Percentiles rank a stretch among this genome's conserved stretches.
phyloP scores from a whole-genome alignment of 1,140 invertebrate species.

The Steinernema khuongi region DNA sequence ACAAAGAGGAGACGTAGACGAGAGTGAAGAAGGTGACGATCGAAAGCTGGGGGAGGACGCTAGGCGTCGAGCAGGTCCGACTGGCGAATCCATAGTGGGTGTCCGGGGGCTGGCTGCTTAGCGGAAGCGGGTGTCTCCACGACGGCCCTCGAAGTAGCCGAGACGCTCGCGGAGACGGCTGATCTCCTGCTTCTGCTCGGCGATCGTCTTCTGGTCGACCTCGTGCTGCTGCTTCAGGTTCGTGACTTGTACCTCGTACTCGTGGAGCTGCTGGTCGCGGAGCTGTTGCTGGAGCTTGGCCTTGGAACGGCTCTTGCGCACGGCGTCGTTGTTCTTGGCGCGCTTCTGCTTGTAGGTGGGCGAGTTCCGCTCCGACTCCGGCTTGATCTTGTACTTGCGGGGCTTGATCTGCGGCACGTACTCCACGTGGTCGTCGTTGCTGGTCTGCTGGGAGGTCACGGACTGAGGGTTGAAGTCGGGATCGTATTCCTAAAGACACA shows the following conservation, averaged over 20 bases:
- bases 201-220: background rate
- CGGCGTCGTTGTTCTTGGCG: slow-evolving; percentile 40
- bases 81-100: background rate
- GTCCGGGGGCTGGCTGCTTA: background rate
- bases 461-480: background rate
- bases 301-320: slow-evolving; percentile 33
- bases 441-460: background rate
- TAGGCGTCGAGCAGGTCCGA: background rate
- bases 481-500: background rate
- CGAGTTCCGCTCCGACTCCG: slow-evolving; percentile 28
- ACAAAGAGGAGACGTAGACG: background rate
- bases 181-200: background rate
- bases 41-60: background rate
- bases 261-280: background rate
- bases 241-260: background rate
- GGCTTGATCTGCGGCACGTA: slow-evolving; percentile 27
- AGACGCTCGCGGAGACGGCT: background rate
- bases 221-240: background rate
- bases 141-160: background rate
- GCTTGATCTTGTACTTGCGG: slow-evolving; percentile 36
- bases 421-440: background rate
- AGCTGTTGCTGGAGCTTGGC: slow-evolving; percentile 20
- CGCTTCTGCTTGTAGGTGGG: slow-evolving; percentile 37
- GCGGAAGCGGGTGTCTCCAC: background rate
- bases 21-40: slow-evolving; percentile 8